These are phyloP conservation scores for Xiphorhynchus elegans DNA, from an alignment of 2,113 vertebrate species.

Conservation along the genomic window DNA sequence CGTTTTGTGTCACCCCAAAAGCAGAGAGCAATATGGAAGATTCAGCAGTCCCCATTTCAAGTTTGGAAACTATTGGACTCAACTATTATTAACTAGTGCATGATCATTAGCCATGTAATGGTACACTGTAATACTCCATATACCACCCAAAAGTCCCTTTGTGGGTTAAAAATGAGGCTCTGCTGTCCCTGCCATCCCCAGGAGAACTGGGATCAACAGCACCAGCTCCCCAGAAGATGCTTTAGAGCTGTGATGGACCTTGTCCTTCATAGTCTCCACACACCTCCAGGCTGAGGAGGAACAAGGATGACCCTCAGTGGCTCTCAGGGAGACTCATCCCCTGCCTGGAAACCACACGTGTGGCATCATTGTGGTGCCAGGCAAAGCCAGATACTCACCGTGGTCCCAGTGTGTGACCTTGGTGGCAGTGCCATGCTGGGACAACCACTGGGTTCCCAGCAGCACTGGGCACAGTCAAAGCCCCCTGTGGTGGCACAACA, in stretches of 20 bases:
- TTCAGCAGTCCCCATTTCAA: background rate
- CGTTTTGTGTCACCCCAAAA: background rate
- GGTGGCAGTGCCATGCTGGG: background rate
- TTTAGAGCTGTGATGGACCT: background rate
- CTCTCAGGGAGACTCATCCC: background rate
- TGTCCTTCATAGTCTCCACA: background rate
- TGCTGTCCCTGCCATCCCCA: background rate
- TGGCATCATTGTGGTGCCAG: fast-evolving
- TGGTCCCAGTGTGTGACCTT: too few species aligned
- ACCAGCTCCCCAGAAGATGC: background rate
- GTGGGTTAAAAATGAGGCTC: background rate
- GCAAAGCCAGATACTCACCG: fast-evolving
- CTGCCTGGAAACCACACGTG: background rate
- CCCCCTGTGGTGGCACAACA: fast-evolving
- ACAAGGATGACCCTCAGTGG: background rate
- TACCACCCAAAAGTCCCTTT: background rate
- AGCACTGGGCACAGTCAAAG: background rate
- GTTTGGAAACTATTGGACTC: background rate
- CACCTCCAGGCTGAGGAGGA: background rate
- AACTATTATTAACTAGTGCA: background rate
- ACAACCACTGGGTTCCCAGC: background rate
- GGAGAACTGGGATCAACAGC: background rate
- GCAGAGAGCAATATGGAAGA: background rate
- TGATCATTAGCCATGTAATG: background rate
- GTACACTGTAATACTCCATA: background rate